Evolutionary conservation across 2,113 vertebrate species (phyloP).

Genomic region (Melanerpes formicivorus): DNA sequence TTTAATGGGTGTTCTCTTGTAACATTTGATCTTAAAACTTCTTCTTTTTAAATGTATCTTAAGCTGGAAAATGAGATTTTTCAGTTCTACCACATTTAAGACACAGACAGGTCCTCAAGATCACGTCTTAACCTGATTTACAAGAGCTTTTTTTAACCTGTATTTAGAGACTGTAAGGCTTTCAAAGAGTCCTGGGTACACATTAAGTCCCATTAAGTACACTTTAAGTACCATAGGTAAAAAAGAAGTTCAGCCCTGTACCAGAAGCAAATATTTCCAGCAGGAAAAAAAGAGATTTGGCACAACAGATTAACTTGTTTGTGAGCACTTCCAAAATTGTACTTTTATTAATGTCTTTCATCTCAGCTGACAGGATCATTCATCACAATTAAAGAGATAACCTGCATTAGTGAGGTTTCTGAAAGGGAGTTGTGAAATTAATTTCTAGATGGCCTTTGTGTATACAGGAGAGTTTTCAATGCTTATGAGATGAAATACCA

Average conservation of each 20-base stretch:
- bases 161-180: neutral
- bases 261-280: neutral
- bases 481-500: neutral
- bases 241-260: neutral
- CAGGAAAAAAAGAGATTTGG: neutral
- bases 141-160: neutral
- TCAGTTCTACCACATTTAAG: neutral
- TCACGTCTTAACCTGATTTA: neutral
- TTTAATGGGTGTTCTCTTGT: neutral
- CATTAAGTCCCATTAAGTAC: neutral
- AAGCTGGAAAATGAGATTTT: neutral
- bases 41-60: neutral
- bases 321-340: neutral
- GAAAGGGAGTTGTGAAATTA: neutral
- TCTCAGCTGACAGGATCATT: constrained; percentile 42
- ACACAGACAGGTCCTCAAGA: neutral
- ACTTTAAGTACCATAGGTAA: neutral
- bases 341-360: constrained; percentile 40
- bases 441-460: constrained; percentile 15
- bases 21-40: neutral
- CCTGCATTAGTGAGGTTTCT: constrained; percentile 12
- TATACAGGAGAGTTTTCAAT: neutral
- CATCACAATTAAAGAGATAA: constrained; percentile 52
- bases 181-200: neutral
- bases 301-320: neutral